phyloP scores from a whole-genome alignment of 2,797 vertebrate genomes.

The Rhadinocentrus ornatus region DNA sequence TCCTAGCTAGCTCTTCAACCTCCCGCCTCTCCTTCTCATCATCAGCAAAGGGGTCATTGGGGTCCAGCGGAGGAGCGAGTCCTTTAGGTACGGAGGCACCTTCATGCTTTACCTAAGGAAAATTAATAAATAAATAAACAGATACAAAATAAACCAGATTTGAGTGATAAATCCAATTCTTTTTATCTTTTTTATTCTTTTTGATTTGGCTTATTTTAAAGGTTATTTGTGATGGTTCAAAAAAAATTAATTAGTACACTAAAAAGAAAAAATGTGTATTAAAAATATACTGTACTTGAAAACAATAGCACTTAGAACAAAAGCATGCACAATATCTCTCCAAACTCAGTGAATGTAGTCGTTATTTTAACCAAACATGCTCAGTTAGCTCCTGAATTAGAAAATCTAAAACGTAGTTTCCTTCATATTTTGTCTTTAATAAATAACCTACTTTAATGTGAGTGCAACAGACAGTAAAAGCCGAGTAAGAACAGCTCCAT shows the following conservation, averaged over 20 bases:
- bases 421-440: background rate
- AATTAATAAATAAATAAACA: background rate
- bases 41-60: slow-evolving; percentile 90
- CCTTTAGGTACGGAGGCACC: slow-evolving; percentile 67
- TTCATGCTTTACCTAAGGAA: slow-evolving; percentile 79
- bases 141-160: background rate
- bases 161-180: background rate
- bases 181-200: too few species aligned
- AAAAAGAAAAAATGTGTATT: too few species aligned
- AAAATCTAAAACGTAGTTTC: too few species aligned
- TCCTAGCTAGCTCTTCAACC: slow-evolving; percentile 93
- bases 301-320: too few species aligned
- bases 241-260: too few species aligned
- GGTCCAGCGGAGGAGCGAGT: slow-evolving; percentile 78
- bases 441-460: background rate
- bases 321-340: too few species aligned
- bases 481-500: background rate
- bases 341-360: too few species aligned
- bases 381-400: too few species aligned
- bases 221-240: too few species aligned
- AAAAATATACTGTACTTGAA: too few species aligned
- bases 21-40: slow-evolving; percentile 89
- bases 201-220: background rate
- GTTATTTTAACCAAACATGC: too few species aligned
- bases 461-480: background rate